Evolutionary conservation across 2,797 vertebrate genomes (phyloP), one percentile per base, ranked within the genome.

Genomic region (Anguilla anguilla): DNA sequence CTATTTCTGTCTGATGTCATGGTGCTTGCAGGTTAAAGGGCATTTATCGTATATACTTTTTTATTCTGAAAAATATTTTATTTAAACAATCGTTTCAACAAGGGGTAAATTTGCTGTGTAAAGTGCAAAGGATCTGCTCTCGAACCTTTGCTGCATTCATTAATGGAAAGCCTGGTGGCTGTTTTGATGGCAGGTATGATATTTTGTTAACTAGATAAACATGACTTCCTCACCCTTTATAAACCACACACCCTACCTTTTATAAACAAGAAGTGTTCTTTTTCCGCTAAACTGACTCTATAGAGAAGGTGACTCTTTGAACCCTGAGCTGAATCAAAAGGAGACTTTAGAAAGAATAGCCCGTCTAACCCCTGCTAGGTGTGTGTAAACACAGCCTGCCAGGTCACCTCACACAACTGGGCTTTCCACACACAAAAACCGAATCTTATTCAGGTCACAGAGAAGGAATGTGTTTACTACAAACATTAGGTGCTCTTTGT

Each of bases 401-500:
- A 90, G 88, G 89, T 92, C 88, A 91, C 83, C 87, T 86, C 89
- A 91, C 87, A 87, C 53, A 89, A 89, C 91, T 57, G 89, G 87
- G 88, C 86, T 90, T 90, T 88, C 88, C 86, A 79, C 87, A 85
- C 74, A 90, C n/a, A 28, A 49, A 59, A 43, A 85, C 57, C 89
- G 89, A 82, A 55, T 88, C 91, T 92, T 90, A 87, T 89, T 90
- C 85, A 88, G 88, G 89, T 90, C 89, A 90, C 88, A 51, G 79
- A 89, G 90, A 72, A 85, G 86, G 86, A 86, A 89, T 88, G 87
- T 90, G 88, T 90, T 88, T 88, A 89, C 87, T 87, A 85, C 88
- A 87, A 93, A 92, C 93, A 88, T 89, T 85, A 51, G 39, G 57
- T 35, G 83, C 84, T 90, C 90, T 92, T 91, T 92, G 89, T 92